Evolutionary conservation across 2,797 vertebrate genomes (phyloP).

Genomic region (Oreochromis mossambicus): DNA sequence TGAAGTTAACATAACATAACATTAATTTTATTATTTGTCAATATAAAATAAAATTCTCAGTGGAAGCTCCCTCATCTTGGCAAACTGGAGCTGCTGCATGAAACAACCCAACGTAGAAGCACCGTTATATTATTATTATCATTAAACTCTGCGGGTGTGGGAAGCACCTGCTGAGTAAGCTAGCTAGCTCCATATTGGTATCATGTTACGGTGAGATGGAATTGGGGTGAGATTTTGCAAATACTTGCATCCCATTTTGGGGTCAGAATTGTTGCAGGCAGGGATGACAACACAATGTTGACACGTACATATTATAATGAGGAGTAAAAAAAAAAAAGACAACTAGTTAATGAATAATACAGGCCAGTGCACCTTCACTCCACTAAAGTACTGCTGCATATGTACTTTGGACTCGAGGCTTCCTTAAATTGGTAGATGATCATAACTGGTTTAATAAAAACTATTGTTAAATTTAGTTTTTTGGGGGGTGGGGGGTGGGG

Average conservation of each 20-base stretch:
- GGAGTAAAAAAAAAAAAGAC: neutral
- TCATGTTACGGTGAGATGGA: neutral
- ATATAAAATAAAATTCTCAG: neutral
- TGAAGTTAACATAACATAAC: neutral
- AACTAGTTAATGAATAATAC: neutral
- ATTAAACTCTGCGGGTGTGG: neutral
- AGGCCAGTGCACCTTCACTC: neutral
- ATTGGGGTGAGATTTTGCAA: neutral
- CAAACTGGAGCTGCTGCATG: neutral
- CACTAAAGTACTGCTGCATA: neutral
- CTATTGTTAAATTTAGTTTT: neutral
- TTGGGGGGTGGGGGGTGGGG: neutral
- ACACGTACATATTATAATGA: neutral
- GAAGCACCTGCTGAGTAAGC: neutral
- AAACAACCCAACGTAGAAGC: neutral
- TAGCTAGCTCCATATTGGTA: neutral
- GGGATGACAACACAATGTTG: neutral
- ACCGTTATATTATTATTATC: neutral
- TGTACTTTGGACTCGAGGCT: neutral
- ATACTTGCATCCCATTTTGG: neutral
- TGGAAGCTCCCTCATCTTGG: neutral
- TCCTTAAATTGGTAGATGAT: neutral
- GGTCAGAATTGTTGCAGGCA: neutral
- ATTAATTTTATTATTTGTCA: neutral
- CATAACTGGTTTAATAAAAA: neutral